Percentiles rank a stretch among this genome's conserved stretches.
These are phyloP conservation scores for Tetranychus urticae DNA, from an alignment of 1,140 invertebrate genomes.

Conservation along the genomic window DNA sequence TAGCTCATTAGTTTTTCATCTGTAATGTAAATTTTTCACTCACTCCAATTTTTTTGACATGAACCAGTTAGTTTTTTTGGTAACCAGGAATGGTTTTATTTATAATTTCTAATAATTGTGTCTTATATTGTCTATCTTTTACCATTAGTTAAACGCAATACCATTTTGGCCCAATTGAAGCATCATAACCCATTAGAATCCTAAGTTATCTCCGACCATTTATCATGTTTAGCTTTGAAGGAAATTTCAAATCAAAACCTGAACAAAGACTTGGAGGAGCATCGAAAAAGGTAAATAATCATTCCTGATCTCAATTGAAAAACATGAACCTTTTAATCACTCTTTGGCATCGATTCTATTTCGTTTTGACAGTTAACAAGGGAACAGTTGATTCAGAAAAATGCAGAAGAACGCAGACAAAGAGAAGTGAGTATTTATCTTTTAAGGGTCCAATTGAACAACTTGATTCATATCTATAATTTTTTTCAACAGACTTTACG, in stretches of 20 bases:
- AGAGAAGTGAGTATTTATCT: slow-evolving; percentile 38
- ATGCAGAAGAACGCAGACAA: slow-evolving; percentile 56
- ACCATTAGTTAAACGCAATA: no score
- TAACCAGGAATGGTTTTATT: no score
- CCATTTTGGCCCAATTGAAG: no score
- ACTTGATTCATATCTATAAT: neutral
- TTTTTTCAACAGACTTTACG: neutral
- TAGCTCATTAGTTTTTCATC: no score
- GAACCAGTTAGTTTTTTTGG: no score
- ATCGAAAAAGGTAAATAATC: slow-evolving; percentile 26
- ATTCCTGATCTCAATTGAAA: neutral
- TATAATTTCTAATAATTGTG: no score
- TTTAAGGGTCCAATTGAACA: neutral
- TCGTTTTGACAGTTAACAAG: neutral
- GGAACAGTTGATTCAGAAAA: slow-evolving; percentile 46
- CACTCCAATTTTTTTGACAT: no score
- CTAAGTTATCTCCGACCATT: no score
- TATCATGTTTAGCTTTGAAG: slow-evolving; percentile 39
- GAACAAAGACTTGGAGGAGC: slow-evolving; percentile 70
- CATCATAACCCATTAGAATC: no score
- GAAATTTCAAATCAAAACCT: slow-evolving; percentile 60
- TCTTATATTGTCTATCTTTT: no score
- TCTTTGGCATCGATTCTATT: neutral
- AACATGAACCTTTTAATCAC: neutral
- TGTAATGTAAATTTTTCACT: no score